A percentile compares a stretch with the other conserved stretches of the same genome.
Conservation (phyloP, 2,113 vertebrate genomes). For the Apus apus region DNA sequence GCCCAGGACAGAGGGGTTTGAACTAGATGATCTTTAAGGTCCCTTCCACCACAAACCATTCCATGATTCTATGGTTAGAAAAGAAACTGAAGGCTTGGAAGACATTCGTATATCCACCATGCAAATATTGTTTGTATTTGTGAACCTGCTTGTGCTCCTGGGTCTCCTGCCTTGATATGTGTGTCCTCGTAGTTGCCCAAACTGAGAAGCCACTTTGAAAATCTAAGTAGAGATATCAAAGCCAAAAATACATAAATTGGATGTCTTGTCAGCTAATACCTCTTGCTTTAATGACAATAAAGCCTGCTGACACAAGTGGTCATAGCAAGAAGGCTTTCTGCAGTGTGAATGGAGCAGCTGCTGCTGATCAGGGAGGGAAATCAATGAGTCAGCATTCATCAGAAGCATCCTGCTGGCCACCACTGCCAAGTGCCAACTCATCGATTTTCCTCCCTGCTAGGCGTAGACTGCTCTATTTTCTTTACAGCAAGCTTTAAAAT, state of each 20-base stretch:
- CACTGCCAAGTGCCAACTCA: conserved; percentile 72
- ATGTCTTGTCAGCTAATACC: conserved; percentile 27
- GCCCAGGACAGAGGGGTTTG: too few relatives aligned
- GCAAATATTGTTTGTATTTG: neutral
- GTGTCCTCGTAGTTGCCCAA: neutral
- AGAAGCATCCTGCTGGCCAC: conserved; percentile 66
- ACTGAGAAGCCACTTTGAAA: neutral
- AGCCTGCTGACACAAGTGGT: conserved; percentile 29
- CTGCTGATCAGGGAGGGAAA: conserved; percentile 56
- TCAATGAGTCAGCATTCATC: conserved; percentile 71
- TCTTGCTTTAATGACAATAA: conserved; percentile 9
- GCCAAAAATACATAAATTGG: conserved; percentile 1
- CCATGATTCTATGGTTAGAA: neutral
- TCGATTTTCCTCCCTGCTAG: conserved; percentile 66
- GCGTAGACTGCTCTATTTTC: conserved; percentile 62
- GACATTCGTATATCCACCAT: neutral
- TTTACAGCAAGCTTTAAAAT: conserved; percentile 49
- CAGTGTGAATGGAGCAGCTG: conserved; percentile 61
- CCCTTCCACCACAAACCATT: too few relatives aligned
- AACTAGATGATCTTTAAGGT: too few relatives aligned
- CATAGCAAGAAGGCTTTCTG: conserved; percentile 1
- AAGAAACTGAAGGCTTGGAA: neutral
- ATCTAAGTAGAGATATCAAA: neutral
- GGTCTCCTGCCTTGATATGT: neutral
- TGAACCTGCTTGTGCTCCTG: neutral